These are phyloP conservation scores for Pseudochromis fuscus DNA, from an alignment of 2,797 vertebrate species.

Conservation along the genomic window DNA sequence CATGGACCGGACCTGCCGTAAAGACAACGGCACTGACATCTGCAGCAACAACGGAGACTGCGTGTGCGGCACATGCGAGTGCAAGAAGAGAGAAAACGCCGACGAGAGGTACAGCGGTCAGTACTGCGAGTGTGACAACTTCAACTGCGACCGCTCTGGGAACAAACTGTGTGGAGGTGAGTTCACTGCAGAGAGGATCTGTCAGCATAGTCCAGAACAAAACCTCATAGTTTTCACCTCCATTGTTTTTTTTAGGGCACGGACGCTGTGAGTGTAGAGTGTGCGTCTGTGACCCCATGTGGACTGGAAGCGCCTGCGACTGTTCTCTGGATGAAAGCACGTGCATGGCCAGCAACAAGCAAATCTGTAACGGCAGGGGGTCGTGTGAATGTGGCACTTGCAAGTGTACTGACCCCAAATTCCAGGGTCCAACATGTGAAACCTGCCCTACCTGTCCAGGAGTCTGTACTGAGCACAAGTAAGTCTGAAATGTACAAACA, in stretches of 20 bases:
- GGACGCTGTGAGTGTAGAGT: conserved; percentile 92
- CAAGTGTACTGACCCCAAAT: conserved; percentile 94
- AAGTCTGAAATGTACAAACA: conserved; percentile 61
- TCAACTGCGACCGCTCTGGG: conserved; percentile 96
- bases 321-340: conserved; percentile 90
- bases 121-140: conserved; percentile 98
- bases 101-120: conserved; percentile 95
- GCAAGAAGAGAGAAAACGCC: conserved; percentile 93
- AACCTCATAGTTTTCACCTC: too few relatives aligned
- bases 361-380: conserved; percentile 94
- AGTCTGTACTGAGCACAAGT: conserved; percentile 95
- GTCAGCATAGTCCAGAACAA: too few relatives aligned
- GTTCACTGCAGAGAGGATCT: conserved; percentile 22
- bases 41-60: conserved; percentile 99
- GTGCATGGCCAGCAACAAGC: conserved; percentile 90
- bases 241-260: conserved; percentile 84
- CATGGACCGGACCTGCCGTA: conserved; percentile 94
- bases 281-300: conserved; percentile 92
- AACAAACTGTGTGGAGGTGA: conserved; percentile 96
- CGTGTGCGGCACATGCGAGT: conserved; percentile 96
- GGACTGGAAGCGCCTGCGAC: conserved; percentile 93
- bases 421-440: conserved; percentile 96
- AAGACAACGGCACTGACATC: conserved; percentile 94
- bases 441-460: conserved; percentile 95
- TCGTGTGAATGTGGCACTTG: conserved; percentile 91